Base-by-base conservation (phyloP, 2,888 invertebrate genomes). In the Ctenicera cuprea region DNA sequence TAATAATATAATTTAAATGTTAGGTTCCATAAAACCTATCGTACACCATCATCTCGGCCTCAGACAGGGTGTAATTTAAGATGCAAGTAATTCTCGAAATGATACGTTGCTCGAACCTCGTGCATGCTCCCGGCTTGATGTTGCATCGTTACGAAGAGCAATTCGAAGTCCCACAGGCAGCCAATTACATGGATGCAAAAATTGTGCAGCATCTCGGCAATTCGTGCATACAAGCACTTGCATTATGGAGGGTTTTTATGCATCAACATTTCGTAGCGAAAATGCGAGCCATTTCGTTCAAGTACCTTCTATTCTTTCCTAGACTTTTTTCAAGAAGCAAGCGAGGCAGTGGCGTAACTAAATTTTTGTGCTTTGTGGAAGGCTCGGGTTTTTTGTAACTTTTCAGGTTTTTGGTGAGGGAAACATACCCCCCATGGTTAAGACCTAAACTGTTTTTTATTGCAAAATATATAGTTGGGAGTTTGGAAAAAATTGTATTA, bases 91-190 rank as follows among this genome's bases (percentile, higher is more conserved):
- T 74, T 74, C 76, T 65, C 62, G 50, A 74, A 72, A 76, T 76
- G 63, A 76, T 64, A 74, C 66, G 71, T 69, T 76, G 52, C 63
- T 30, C 30, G n/a, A 48, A 48, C 52, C 76, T 76, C 76, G 76
- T 76, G 75, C 59, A 76, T 70, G 73, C 76, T 75, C 73, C 76
- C 68, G 76, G 76, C 76, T 43, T 33, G 57, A 54, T 43, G 54
- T n/a, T 43, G 54, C 37, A 57, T 57, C 52, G 38, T 52, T 41
- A 54, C 38, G 38, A 70, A 63, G 65, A 71, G 66, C 71, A 71
- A 71, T 71, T 71, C 45, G 8, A 43, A 66, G 48, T 71, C 57
- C 71, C 71, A 57, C 57, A 45, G 54, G 61, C 71, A 33, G 48
- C 64, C 71, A 65, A 71, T 71, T 71, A 71, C 59, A 38, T 37